phyloP scores from a whole-genome alignment of 1,140 invertebrate species.

The Chironomus tepperi region DNA sequence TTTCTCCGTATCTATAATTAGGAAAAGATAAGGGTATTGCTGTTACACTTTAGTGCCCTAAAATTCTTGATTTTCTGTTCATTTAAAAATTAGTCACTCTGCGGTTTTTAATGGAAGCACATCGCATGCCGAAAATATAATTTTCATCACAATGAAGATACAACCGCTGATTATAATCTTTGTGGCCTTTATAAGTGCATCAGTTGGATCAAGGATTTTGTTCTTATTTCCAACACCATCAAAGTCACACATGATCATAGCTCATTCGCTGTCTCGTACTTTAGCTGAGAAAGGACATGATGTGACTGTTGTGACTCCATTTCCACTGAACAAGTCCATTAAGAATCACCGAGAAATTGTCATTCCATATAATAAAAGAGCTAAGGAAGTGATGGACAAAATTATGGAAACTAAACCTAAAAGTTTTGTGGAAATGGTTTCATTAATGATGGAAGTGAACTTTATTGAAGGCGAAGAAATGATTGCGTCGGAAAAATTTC shows the following conservation, averaged over 20 bases:
- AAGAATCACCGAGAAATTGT: slow-evolving; percentile 19
- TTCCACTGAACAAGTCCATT: slow-evolving; percentile 1
- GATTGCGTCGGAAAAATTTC: neutral
- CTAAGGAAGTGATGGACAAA: neutral
- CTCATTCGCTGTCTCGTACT: slow-evolving; percentile 28
- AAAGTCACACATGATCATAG: slow-evolving; percentile 31
- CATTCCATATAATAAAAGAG: neutral
- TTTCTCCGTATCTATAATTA: no score
- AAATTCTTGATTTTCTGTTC: no score
- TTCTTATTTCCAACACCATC: slow-evolving; percentile 30
- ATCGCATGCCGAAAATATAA: no score
- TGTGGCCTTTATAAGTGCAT: neutral
- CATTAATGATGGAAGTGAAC: neutral
- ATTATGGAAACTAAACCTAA: neutral
- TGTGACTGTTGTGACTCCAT: slow-evolving; percentile 30
- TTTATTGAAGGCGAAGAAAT: neutral
- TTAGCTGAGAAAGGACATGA: slow-evolving; percentile 31
- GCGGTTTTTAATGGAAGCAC: no score
- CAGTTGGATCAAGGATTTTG: slow-evolving; percentile 28
- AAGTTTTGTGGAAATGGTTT: neutral
- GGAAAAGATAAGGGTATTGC: no score
- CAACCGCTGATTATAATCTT: neutral
- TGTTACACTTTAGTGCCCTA: no score
- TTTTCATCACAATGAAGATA: neutral
- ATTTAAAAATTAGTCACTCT: no score